Evolutionary conservation across 1,140 invertebrate species (phyloP).

Genomic region (Cardiocondyla obscurior): DNA sequence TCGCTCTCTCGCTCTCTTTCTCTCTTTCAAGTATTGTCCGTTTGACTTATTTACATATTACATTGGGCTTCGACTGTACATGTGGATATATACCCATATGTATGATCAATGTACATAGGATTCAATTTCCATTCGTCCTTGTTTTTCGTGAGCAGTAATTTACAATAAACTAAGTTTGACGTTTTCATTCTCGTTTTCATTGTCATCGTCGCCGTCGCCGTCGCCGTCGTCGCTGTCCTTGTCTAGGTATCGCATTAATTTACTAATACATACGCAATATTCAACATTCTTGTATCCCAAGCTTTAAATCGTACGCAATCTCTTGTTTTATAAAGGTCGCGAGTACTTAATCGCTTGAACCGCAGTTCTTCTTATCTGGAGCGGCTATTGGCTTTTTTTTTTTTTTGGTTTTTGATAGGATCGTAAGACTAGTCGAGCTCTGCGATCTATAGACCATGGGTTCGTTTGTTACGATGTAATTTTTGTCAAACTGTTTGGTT

Average conservation of each 20-base stretch:
- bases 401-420: not conserved
- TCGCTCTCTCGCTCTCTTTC: not conserved
- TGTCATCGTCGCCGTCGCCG: not conserved
- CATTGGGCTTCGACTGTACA: constrained; percentile 36
- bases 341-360: not conserved
- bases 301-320: not conserved
- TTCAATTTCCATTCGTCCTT: constrained; percentile 9
- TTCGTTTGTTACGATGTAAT: not conserved
- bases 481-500: not conserved
- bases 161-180: constrained; percentile 31
- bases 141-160: not conserved
- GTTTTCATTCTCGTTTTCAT: not conserved
- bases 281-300: constrained; percentile 5
- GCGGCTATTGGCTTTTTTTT: not conserved
- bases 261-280: constrained; percentile 17
- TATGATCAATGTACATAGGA: constrained; percentile 37
- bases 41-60: constrained; percentile 41
- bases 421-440: not conserved
- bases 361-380: not conserved
- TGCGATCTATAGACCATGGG: constrained; percentile 21
- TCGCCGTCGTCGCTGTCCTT: not conserved
- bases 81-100: constrained; percentile 20
- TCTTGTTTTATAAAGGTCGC: not conserved
- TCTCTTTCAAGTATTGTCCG: constrained; percentile 31
- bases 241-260: constrained; percentile 5